Conservation (phyloP, 1,140 invertebrate genomes). For the Chironomus striatipennis region DNA sequence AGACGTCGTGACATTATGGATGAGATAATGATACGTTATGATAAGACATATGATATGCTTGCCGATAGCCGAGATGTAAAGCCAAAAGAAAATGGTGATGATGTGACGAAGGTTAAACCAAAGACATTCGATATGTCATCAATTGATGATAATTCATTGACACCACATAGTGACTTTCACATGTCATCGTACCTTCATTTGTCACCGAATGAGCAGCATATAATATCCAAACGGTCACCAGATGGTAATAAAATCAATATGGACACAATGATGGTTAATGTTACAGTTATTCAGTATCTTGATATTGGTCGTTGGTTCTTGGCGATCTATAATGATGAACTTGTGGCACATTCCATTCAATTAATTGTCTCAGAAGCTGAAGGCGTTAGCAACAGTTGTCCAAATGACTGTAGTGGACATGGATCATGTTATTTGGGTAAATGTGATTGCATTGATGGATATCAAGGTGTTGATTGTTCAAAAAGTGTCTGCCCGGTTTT, state of each 20-base stretch:
- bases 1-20: constrained; percentile 42
- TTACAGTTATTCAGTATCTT: constrained; percentile 77
- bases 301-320: constrained; percentile 93
- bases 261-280: constrained; percentile 67
- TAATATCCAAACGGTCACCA: constrained; percentile 48
- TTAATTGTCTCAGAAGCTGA: constrained; percentile 74
- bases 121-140: not conserved
- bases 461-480: constrained; percentile 83
- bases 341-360: constrained; percentile 70
- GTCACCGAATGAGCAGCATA: constrained; percentile 42
- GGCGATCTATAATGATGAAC: constrained; percentile 90
- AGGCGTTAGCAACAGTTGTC: constrained; percentile 80
- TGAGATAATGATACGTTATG: constrained; percentile 45
- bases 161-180: not conserved
- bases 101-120: not conserved
- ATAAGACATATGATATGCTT: constrained; percentile 40
- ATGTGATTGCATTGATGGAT: constrained; percentile 93
- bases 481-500: constrained; percentile 96
- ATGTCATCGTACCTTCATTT: constrained; percentile 17
- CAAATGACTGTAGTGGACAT: constrained; percentile 88
- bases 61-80: constrained; percentile 31
- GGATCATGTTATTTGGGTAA: constrained; percentile 91
- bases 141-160: constrained; percentile 2
- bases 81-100: not conserved
- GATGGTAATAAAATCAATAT: constrained; percentile 42